Percentiles rank a stretch among this genome's conserved stretches.
These are phyloP conservation scores for Pao palembangensis DNA, from an alignment of 2,113 vertebrate species.

Conservation along the genomic window DNA sequence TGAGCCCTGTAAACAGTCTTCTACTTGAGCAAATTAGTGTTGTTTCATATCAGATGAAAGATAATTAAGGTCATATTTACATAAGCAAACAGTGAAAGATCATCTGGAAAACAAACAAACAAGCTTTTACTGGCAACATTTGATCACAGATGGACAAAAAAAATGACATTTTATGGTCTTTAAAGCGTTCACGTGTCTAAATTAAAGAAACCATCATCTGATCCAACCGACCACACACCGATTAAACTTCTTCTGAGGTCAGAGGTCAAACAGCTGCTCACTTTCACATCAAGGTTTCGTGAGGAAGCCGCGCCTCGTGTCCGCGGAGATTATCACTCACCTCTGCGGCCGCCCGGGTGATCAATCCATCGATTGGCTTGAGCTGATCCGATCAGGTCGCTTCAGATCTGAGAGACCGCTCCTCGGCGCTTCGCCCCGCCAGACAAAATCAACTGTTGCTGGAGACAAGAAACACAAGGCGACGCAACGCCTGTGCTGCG, in stretches of 20 bases:
- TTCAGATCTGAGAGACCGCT: neutral
- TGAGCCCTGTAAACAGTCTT: no score
- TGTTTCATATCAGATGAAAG: no score
- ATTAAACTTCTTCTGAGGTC: conserved; percentile 7
- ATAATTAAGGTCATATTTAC: no score
- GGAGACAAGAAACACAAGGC: neutral
- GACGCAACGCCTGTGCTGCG: conserved; percentile 29
- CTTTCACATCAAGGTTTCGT: conserved; percentile 13
- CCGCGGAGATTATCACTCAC: conserved; percentile 14
- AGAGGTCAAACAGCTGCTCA: conserved; percentile 37
- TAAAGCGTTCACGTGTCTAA: neutral
- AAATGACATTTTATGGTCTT: no score
- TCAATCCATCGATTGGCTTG: conserved; percentile 27
- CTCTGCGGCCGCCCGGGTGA: conserved; percentile 21
- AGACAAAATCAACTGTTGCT: conserved; percentile 1
- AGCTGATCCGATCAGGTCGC: neutral
- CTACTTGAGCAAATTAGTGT: no score
- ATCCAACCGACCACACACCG: neutral
- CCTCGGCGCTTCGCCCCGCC: conserved; percentile 8
- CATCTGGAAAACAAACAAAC: neutral
- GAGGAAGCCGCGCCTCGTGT: neutral
- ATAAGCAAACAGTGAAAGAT: neutral
- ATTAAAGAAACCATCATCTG: neutral
- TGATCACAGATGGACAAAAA: no score
- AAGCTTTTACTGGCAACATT: no score